Base-by-base conservation (phyloP, 1,140 invertebrate species). In the Papilio machaon region DNA sequence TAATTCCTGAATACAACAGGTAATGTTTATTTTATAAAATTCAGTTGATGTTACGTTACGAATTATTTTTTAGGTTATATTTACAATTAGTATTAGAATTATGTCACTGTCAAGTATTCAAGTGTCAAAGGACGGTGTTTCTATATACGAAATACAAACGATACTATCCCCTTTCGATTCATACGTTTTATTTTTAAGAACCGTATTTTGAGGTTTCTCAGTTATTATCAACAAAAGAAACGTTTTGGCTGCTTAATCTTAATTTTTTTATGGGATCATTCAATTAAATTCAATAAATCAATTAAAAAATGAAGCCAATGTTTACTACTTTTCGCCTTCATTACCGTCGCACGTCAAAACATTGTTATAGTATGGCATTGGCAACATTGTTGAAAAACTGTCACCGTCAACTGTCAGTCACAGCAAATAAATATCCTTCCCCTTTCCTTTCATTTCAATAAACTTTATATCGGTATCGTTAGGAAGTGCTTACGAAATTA, bases 1-100 rank as follows among this genome's bases (percentile, higher is more conserved):
- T 30, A 38, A 19, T 10, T 2, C 58, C 38, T 73, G 54, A 81
- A 11, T 58, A 67, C 70, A 58, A 15, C 1, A 49, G 47, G 2
- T 74, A 23, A 49, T 64, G 13, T 67, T 78, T 60, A 76, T 49
- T 76, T 78, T 78, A n/a, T 38, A 58, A 64, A 64, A 64, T 30
- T 13, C 30, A 30, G 10, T 35, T 60, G 17, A 30, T 30, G 60
- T 64, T 60, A 10, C 19, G 60, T 64, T 60, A 10, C 19, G 19
- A 60, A 60, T 64, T 70, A 13, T 15, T 15, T 30, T 67, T 30
- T 70, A 70, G 64, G 64, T 70, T 70, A 70, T 15, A 35, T 70
- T 70, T 35, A 70, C 13, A 6, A 35, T 70, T 70, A 38, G 30
- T 3, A 3, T 70, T 35, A 13, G 0, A 35, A 13, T 43, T 43